A percentile compares a stretch with the other conserved stretches of the same genome.
Evolutionary conservation across 2,888 invertebrate species (phyloP).

Genomic region (Camponotus fellah): DNA sequence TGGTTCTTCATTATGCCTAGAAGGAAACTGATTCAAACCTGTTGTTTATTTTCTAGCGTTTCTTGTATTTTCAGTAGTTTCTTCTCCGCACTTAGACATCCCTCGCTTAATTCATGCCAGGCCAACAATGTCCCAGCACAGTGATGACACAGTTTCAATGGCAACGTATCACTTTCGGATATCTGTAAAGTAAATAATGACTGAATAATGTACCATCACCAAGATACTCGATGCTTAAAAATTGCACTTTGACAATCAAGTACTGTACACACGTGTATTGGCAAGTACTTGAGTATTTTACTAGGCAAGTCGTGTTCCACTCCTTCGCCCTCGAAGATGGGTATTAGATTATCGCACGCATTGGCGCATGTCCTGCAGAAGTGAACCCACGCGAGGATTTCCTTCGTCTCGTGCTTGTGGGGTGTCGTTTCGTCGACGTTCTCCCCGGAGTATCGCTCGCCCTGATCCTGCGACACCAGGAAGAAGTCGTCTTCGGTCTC

Average conservation of each 20-base stretch:
- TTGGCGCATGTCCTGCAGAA: conserved; percentile 88
- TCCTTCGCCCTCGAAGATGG: conserved; percentile 89
- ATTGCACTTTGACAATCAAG: neutral
- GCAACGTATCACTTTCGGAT: conserved; percentile 87
- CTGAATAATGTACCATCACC: neutral
- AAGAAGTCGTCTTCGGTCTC: conserved; percentile 71
- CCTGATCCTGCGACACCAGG: conserved; percentile 64
- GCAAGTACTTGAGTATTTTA: conserved; percentile 90
- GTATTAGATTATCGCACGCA: conserved; percentile 87
- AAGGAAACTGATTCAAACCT: conserved; percentile 70
- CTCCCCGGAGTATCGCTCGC: conserved; percentile 48
- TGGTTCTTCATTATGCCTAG: conserved; percentile 15
- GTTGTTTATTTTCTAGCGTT: conserved; percentile 67
- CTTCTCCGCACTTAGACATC: conserved; percentile 88
- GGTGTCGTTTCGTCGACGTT: conserved; percentile 32
- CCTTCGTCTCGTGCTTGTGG: conserved; percentile 12
- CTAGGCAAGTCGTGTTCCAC: conserved; percentile 87
- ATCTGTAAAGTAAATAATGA: conserved; percentile 84
- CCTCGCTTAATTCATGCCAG: conserved; percentile 89
- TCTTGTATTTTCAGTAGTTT: conserved; percentile 81
- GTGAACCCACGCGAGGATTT: conserved; percentile 63
- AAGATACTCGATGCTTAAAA: neutral
- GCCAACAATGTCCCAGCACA: conserved; percentile 89
- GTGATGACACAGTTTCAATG: conserved; percentile 89
- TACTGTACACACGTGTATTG: conserved; percentile 87